Evolutionary conservation across 1,140 invertebrate genomes (phyloP).

Genomic region (Brachionus sp.): DNA sequence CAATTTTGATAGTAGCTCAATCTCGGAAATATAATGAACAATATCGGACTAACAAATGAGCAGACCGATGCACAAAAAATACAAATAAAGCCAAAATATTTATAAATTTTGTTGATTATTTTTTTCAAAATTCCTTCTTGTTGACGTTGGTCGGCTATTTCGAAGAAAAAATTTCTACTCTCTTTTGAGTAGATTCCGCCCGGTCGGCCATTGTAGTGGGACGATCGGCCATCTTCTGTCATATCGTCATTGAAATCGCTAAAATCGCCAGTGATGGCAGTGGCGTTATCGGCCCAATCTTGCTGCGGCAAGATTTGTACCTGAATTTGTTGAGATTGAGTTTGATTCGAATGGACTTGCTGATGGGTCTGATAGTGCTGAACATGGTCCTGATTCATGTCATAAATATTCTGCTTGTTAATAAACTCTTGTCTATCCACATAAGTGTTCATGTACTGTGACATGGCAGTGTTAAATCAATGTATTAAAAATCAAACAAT

Average conservation of each 20-base stretch:
- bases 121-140: not conserved
- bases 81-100: constrained; percentile 30
- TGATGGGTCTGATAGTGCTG: constrained; percentile 26
- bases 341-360: not conserved
- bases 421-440: not conserved
- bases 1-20: constrained; percentile 48
- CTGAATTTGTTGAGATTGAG: constrained; percentile 71
- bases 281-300: constrained; percentile 97
- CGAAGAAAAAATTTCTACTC: constrained; percentile 24
- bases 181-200: constrained; percentile 61
- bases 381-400: constrained; percentile 8
- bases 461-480: not conserved
- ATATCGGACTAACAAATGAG: constrained; percentile 83
- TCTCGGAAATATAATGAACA: constrained; percentile 88
- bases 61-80: constrained; percentile 63
- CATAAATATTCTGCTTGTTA: not conserved
- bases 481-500: not conserved
- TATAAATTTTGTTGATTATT: constrained; percentile 31
- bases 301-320: constrained; percentile 86
- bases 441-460: constrained; percentile 15
- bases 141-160: not conserved
- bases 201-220: constrained; percentile 57
- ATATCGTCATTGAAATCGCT: constrained; percentile 75
- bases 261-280: constrained; percentile 90
- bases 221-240: constrained; percentile 43